These are phyloP conservation scores for Sebastes goodei DNA, from an alignment of 2,797 vertebrate genomes.

Conservation along the genomic window DNA sequence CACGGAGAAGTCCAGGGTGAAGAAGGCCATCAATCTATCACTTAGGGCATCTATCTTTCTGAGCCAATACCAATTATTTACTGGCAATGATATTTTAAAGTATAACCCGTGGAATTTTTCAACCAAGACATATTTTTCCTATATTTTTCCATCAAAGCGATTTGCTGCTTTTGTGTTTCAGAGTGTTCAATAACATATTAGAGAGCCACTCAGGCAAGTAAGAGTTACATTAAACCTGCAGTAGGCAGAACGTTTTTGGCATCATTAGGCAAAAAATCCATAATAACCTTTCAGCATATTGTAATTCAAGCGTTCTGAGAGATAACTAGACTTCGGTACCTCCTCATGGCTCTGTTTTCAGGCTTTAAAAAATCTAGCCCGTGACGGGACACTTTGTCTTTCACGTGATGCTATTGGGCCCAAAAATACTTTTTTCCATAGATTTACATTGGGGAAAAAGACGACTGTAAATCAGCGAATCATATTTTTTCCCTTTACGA, in stretches of 20 bases:
- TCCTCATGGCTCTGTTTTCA: too few species aligned
- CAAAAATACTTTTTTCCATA: too few species aligned
- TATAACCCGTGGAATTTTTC: not conserved
- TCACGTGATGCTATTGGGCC: too few species aligned
- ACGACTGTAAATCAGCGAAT: too few species aligned
- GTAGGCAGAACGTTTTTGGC: too few species aligned
- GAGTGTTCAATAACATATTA: not conserved
- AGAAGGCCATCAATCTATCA: slow-evolving; percentile 30
- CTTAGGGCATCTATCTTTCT: slow-evolving; percentile 19
- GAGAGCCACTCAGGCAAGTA: not conserved
- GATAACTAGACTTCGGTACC: too few species aligned
- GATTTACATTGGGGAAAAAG: too few species aligned
- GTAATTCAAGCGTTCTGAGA: too few species aligned
- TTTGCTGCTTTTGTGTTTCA: slow-evolving; percentile 1
- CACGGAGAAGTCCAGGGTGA: slow-evolving; percentile 25
- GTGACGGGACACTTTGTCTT: too few species aligned
- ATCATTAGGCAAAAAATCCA: too few species aligned
- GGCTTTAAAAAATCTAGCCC: too few species aligned
- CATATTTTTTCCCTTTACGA: rapidly evolving
- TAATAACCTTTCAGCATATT: too few species aligned
- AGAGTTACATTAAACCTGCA: not conserved
- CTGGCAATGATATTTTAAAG: slow-evolving; percentile 25
- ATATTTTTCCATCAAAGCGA: not conserved
- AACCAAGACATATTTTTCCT: not conserved
- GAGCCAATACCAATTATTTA: slow-evolving; percentile 21